Base-by-base conservation (phyloP, 35 echinoderm and acorn worm species). In the Nesometra sesokonis region DNA sequence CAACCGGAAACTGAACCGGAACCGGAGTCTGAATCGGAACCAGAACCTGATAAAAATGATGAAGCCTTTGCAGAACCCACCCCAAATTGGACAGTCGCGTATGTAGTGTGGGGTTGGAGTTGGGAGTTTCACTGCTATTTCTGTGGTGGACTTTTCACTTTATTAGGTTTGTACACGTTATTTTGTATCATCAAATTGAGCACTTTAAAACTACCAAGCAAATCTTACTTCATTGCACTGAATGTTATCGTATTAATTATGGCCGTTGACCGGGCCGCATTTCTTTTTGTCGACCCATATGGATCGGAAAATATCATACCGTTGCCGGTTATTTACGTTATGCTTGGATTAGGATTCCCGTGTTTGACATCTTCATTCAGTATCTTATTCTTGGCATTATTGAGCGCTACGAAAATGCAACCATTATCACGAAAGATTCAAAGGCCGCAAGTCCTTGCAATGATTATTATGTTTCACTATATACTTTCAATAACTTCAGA, bases 301-400 rank as follows among this genome's bases (percentile, higher is more conserved):
- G 94, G 94, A 47, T 86, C 81, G 77, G 92, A 94, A 81, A 32
- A 30, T 7, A 78, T 92, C 11, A 94, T 89, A 23, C 90, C 92
- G 0, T 29, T 80, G 35, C 82, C 93, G 3, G 80, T 94, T 0
- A 84, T 93, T 8, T 99, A 99, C 76, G 27, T 99, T 29, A 79
- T 99, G 33, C 87, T 94, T 32, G 92, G 96, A 34, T 80, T 93
- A 80, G 96, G 96, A 33, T 99, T 99, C 77, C 96, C 96, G 0
- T 99, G 96, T 78, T 84, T 99, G 7, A 94, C 96, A 15, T 99
- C 96, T 11, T 93, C 96, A 0, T 99, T 99, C 47, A 99, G 96
- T 85, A 99, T 99, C 85, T 82, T 99, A 32, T 94, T 94, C 67
- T 47, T 99, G 46, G 96, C 96, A 17, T 39, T 99, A 23, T 80